phyloP scores from a whole-genome alignment of 2,797 vertebrate genomes.

The Anableps anableps region DNA sequence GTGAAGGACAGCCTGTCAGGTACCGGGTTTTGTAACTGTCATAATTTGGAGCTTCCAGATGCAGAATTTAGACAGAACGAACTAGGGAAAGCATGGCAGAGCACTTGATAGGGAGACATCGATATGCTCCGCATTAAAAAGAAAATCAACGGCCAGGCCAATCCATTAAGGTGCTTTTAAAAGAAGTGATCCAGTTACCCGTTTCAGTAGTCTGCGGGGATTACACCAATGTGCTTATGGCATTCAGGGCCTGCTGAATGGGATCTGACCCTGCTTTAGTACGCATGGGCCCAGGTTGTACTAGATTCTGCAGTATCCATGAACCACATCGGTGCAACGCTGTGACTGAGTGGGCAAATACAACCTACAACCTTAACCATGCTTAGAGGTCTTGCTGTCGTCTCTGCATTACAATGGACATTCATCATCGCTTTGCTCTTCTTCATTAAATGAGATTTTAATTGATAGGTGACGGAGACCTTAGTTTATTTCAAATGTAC shows the following conservation, averaged over 20 bases:
- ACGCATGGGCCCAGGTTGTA: constrained; percentile 64
- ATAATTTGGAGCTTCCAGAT: constrained; percentile 60
- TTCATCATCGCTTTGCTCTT: constrained; percentile 13
- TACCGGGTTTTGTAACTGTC: constrained; percentile 63
- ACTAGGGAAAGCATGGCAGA: constrained; percentile 41
- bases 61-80: constrained; percentile 47
- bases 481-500: background rate
- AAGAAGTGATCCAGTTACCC: constrained; percentile 88
- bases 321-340: constrained; percentile 48
- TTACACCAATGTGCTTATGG: constrained; percentile 88
- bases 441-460: background rate
- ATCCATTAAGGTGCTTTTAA: constrained; percentile 88
- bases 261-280: constrained; percentile 77
- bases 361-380: constrained; percentile 4
- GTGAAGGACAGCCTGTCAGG: constrained; percentile 59
- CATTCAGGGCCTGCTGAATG: constrained; percentile 78
- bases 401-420: background rate
- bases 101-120: constrained; percentile 67
- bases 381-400: background rate
- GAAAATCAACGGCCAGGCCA: constrained; percentile 80
- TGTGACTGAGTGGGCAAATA: constrained; percentile 8
- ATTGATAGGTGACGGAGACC: background rate
- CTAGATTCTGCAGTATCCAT: constrained; percentile 63
- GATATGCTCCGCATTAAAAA: constrained; percentile 75
- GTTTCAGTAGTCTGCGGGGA: constrained; percentile 85